Base-by-base conservation (phyloP, 2,888 invertebrate genomes). In the Orchesella flavescens region DNA sequence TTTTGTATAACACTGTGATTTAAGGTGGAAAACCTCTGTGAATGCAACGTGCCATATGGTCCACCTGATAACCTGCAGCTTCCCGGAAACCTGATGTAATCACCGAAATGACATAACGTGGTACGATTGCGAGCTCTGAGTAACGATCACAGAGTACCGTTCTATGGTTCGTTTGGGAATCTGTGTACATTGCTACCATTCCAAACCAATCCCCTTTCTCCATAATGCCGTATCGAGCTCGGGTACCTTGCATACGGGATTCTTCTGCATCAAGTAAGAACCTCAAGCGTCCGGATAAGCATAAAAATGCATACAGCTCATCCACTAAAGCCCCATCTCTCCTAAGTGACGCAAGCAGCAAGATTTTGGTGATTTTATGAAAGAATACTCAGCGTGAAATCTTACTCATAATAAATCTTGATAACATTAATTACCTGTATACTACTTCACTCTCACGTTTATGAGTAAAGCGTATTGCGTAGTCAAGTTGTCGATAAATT, bases 141-240 rank as follows among this genome's bases (percentile, higher is more conserved):
- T n/a, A 76, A 0, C 82, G 61, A n/a, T 82, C 82, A 65, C 82
- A 82, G 55, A 82, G 71, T 0, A 82, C 44, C 0, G 75, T 82
- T 34, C 82, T 75, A 15, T 71, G 82, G 17, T 65, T 15, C 9
- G 0, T 2, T 12, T 34, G 46, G 19, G 13, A 15, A 21, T 82
- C 82, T 1, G 65, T 65, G 44, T 76, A 82, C 76, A 82, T 71
- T 3, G 71, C 53, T 17, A 72, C 19, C 57, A 82, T 13, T 0
- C 82, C 82, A 46, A 82, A 71, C 82, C 82, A 82, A 53, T 82
- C 82, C 0, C 82, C 82, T 53, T 65, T 65, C 46, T 82, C 82
- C 55, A 65, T 19, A 9, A 82, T 82, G 12, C 82, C 82, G 24
- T 82, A 82, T n/a, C 72, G 44, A 21, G 46, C 73, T 0, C 4